Evolutionary conservation across 2,797 vertebrate species (phyloP).

Genomic region (Pseudochirops cupreus): DNA sequence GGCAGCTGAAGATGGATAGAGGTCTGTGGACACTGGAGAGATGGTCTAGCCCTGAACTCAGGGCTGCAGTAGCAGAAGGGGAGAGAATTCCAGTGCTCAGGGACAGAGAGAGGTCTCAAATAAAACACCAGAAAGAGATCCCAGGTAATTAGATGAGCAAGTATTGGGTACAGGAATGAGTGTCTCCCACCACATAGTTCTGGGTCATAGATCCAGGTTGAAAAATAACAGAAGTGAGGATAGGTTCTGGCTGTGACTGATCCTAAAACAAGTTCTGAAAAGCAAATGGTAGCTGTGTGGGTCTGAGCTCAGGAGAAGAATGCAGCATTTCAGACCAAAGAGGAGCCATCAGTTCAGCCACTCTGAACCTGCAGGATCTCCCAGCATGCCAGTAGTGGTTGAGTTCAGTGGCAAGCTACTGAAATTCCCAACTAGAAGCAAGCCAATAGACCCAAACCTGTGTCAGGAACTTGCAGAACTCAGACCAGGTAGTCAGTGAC

Average conservation of each 20-base stretch:
- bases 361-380: background rate
- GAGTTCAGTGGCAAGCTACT: background rate
- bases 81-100: background rate
- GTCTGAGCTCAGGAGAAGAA: background rate
- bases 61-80: background rate
- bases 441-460: background rate
- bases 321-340: background rate
- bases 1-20: background rate
- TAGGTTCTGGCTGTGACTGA: background rate
- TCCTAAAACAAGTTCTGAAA: background rate
- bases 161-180: background rate
- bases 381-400: background rate
- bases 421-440: background rate
- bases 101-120: background rate
- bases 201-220: background rate
- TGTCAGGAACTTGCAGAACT: too few relatives aligned
- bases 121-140: background rate
- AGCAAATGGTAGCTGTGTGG: background rate
- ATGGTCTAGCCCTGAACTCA: background rate
- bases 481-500: too few relatives aligned
- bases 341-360: background rate
- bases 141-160: background rate
- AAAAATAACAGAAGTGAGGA: background rate
- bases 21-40: background rate
- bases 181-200: background rate